These are phyloP conservation scores for Pseudocheirus occidentalis DNA, from an alignment of 2,797 vertebrate species.

Conservation along the genomic window DNA sequence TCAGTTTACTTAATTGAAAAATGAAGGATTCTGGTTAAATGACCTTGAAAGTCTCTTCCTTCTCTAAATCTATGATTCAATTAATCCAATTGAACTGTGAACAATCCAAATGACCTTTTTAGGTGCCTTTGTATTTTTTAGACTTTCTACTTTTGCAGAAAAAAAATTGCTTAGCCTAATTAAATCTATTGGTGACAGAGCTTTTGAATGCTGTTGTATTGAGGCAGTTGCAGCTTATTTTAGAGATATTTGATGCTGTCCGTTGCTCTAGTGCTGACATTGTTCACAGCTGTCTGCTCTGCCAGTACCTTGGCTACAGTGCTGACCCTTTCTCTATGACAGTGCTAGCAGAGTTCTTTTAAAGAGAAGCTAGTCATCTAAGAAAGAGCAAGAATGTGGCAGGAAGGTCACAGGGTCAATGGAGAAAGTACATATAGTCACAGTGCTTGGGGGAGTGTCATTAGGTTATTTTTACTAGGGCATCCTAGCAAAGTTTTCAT, in stretches of 20 bases:
- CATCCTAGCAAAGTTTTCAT: neutral
- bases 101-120: neutral
- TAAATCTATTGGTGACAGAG: neutral
- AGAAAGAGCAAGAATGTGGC: neutral
- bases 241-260: neutral
- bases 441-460: neutral
- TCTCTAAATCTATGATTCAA: neutral
- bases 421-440: neutral
- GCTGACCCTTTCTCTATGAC: neutral
- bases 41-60: neutral
- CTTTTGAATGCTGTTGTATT: neutral
- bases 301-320: neutral
- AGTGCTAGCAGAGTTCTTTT: neutral
- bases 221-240: neutral
- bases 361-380: neutral
- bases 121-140: neutral
- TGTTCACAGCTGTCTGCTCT: neutral
- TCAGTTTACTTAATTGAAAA: neutral
- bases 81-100: neutral
- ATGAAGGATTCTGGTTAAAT: neutral
- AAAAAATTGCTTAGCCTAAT: neutral
- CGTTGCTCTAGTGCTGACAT: neutral
- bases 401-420: neutral
- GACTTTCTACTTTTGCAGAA: neutral
- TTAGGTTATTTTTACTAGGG: neutral